phyloP scores from a whole-genome alignment of 2,797 vertebrate species.

The Tenualosa ilisha region DNA sequence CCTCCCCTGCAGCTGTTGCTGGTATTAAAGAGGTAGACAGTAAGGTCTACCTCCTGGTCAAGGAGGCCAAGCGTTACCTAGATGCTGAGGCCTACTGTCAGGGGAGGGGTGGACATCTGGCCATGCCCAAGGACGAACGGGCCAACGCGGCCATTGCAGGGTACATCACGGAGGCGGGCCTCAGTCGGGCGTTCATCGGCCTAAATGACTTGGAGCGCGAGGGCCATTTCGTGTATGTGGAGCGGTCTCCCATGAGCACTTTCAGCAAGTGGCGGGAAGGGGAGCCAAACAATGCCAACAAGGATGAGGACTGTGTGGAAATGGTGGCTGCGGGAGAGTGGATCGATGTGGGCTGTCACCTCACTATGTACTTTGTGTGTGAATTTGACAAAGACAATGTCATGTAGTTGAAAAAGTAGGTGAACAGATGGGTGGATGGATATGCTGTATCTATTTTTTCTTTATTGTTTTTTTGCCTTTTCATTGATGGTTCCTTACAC shows the following conservation, averaged over 20 bases:
- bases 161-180: constrained; percentile 87
- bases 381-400: constrained; percentile 92
- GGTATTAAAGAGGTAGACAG: constrained; percentile 94
- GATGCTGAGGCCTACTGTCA: constrained; percentile 92
- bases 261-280: constrained; percentile 93
- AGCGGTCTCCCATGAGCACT: constrained; percentile 90
- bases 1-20: constrained; percentile 97
- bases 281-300: constrained; percentile 94
- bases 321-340: constrained; percentile 92
- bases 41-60: constrained; percentile 96
- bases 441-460: background rate
- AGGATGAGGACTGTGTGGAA: constrained; percentile 96
- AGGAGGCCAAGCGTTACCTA: constrained; percentile 89
- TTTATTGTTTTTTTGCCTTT: background rate
- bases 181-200: constrained; percentile 91
- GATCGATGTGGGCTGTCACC: constrained; percentile 93
- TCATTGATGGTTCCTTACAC: constrained; percentile 1
- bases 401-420: background rate
- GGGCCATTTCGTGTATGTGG: constrained; percentile 88
- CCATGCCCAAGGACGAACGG: constrained; percentile 93
- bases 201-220: constrained; percentile 91
- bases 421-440: background rate
- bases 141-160: constrained; percentile 85
- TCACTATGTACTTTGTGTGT: constrained; percentile 96
- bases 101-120: constrained; percentile 87